A percentile compares a stretch with the other conserved stretches of the same genome.
These are phyloP conservation scores for Drosophila rufa DNA, from an alignment of 1,140 invertebrate species.

Conservation along the genomic window DNA sequence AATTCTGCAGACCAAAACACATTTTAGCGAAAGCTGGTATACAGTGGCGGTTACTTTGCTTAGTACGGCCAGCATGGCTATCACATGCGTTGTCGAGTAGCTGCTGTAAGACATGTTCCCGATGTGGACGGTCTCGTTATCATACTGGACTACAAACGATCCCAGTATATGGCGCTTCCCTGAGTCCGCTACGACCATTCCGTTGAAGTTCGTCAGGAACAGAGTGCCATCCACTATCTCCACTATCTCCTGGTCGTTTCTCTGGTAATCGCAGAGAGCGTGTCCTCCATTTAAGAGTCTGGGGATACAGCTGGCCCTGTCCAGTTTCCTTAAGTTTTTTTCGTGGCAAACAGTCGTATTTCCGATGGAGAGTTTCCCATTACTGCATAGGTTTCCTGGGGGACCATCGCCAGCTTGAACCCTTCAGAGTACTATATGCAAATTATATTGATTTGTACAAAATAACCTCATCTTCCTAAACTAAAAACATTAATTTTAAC, in stretches of 20 bases:
- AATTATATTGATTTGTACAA: too few species aligned
- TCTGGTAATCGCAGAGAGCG: constrained; percentile 3
- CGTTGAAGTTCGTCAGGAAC: constrained; percentile 21
- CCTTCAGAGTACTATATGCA: too few species aligned
- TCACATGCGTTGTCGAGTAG: constrained; percentile 2
- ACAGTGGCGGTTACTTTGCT: not conserved
- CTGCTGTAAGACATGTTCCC: not conserved
- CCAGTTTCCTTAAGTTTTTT: not conserved
- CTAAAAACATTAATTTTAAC: too few species aligned
- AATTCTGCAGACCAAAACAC: too few species aligned
- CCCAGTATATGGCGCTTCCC: not conserved
- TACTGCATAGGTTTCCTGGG: constrained; percentile 7
- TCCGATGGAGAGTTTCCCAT: constrained; percentile 3
- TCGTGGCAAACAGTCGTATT: constrained; percentile 18
- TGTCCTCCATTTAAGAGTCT: constrained; percentile 10
- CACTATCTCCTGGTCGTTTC: not conserved
- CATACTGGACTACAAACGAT: not conserved
- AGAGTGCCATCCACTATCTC: constrained; percentile 1
- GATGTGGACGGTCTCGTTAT: constrained; percentile 11
- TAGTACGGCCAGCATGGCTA: constrained; percentile 1
- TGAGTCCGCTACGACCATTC: constrained; percentile 1
- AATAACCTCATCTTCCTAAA: too few species aligned
- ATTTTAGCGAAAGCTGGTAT: too few species aligned
- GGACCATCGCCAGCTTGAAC: not conserved
- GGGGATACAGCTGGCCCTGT: constrained; percentile 7